Percentiles rank a stretch among this genome's conserved stretches.
Evolutionary conservation across 2,113 vertebrate genomes (phyloP).

Genomic region (Nansenia antarctica): DNA sequence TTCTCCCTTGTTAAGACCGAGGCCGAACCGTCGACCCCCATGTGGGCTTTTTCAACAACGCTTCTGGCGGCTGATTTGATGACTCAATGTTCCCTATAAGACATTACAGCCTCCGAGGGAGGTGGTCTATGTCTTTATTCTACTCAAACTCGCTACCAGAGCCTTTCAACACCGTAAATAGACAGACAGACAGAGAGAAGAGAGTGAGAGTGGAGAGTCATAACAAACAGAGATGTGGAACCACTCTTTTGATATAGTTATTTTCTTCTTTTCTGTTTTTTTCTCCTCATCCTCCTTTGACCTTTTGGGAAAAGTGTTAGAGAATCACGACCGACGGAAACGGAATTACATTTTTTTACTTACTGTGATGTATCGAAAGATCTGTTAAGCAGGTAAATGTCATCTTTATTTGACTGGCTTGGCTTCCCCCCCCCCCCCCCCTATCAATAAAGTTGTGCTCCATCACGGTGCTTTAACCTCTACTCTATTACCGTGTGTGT

Average conservation of each 20-base stretch:
- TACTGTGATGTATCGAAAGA: constrained; percentile 67
- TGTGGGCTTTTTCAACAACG: constrained; percentile 68
- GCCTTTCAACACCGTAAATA: constrained; percentile 62
- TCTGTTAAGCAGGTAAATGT: constrained; percentile 70
- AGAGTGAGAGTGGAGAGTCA: no score
- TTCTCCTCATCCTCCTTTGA: constrained; percentile 10
- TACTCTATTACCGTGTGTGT: constrained; percentile 43
- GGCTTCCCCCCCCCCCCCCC: no score
- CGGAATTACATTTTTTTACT: constrained; percentile 57
- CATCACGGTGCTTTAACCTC: constrained; percentile 62
- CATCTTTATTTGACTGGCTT: constrained; percentile 68
- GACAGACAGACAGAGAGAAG: constrained; percentile 31
- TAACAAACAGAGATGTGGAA: no score
- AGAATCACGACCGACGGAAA: constrained; percentile 18
- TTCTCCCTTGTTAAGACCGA: constrained; percentile 63
- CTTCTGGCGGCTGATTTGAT: constrained; percentile 65
- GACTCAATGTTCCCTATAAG: constrained; percentile 71
- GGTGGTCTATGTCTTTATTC: constrained; percentile 65
- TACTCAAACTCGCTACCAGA: constrained; percentile 65
- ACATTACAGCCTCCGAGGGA: constrained; percentile 65
- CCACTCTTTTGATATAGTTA: constrained; percentile 23
- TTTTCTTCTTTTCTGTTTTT: constrained; percentile 2
- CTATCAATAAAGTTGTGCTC: constrained; percentile 69
- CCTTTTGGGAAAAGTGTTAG: constrained; percentile 41
- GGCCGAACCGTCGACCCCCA: constrained; percentile 65